These are phyloP conservation scores for Rhinogobio ventralis DNA, from an alignment of 2,797 vertebrate genomes.

Conservation along the genomic window DNA sequence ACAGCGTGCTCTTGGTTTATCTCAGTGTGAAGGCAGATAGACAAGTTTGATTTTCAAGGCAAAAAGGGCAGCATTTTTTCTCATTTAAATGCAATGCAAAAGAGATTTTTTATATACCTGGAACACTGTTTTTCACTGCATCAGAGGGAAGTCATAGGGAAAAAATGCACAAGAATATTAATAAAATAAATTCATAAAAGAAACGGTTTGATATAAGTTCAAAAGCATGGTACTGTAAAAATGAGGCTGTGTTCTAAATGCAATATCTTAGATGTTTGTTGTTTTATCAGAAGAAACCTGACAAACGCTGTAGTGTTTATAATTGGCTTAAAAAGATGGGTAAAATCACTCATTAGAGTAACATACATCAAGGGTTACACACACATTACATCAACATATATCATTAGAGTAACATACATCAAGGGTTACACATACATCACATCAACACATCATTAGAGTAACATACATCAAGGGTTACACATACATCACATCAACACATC, in stretches of 20 bases:
- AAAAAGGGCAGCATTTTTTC: conserved; percentile 47
- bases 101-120: background rate
- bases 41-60: conserved; percentile 50
- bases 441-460: too few species aligned
- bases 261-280: conserved; percentile 10
- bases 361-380: too few species aligned
- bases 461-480: too few species aligned
- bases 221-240: conserved; percentile 10
- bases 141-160: background rate
- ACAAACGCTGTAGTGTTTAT: background rate
- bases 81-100: conserved; percentile 15
- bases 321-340: background rate
- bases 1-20: conserved; percentile 58
- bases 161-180: background rate
- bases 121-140: background rate
- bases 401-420: background rate
- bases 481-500: too few species aligned
- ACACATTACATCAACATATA: too few species aligned
- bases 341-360: background rate
- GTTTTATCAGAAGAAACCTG: conserved; percentile 7
- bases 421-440: too few species aligned
- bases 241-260: conserved; percentile 12
- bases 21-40: conserved; percentile 56
- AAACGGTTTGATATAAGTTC: background rate
- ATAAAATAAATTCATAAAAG: background rate